Percentiles rank a stretch among this genome's conserved stretches.
Conservation (phyloP, 2,888 invertebrate species). For the Rosalia funebris region DNA sequence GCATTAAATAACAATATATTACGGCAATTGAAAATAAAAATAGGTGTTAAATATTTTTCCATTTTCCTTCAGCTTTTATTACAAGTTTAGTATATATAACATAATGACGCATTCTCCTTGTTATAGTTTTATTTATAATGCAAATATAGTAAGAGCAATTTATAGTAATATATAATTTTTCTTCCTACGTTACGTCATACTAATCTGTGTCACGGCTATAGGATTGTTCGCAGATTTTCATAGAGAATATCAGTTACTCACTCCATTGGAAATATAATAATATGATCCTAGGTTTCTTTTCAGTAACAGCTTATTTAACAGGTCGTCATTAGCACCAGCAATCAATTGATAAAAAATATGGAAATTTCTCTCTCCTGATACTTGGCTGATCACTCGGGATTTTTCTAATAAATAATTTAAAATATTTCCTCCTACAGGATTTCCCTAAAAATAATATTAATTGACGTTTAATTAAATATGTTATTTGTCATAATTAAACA, state of each 20-base stretch:
- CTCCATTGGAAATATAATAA: constrained; percentile 81
- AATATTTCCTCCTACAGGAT: constrained; percentile 87
- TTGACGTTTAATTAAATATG: too few relatives aligned
- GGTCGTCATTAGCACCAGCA: constrained; percentile 75
- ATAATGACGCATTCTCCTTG: too few relatives aligned
- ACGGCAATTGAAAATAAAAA: not conserved
- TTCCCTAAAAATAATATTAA: constrained; percentile 72
- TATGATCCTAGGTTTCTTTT: constrained; percentile 77
- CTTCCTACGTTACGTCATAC: too few relatives aligned
- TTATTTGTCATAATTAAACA: too few relatives aligned
- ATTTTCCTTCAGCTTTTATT: too few relatives aligned
- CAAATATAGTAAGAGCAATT: too few relatives aligned
- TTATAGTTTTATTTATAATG: too few relatives aligned
- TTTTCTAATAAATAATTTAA: constrained; percentile 91
- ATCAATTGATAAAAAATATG: constrained; percentile 92
- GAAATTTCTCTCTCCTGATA: constrained; percentile 87
- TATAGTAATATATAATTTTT: too few relatives aligned
- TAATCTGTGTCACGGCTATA: too few relatives aligned
- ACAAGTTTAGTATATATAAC: too few relatives aligned
- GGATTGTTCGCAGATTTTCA: too few relatives aligned
- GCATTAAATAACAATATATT: not conserved
- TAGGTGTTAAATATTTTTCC: not conserved
- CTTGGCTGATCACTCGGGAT: constrained; percentile 87
- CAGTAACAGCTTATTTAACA: constrained; percentile 74
- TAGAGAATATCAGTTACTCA: constrained; percentile 64